Evolutionary conservation across 37 sponge, comb jelly and placozoan species (phyloP), one percentile per base, ranked within the genome.

Genomic region (Amphimedon queenslandica): DNA sequence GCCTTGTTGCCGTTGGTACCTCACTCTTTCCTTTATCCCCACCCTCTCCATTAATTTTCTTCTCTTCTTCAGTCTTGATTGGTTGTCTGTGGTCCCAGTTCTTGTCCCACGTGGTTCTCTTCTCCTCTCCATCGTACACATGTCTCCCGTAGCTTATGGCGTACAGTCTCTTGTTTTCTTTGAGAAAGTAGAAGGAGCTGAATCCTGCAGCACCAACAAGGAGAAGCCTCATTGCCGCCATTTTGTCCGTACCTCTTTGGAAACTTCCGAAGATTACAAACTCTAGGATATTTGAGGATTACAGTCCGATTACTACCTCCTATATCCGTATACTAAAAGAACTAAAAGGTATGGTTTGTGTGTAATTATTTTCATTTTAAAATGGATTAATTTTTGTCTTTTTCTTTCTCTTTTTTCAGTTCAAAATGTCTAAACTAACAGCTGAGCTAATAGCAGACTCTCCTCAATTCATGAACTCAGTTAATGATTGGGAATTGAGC

Each of bases 401-500:
- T n/a, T n/a, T n/a, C n/a, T n/a, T n/a, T n/a, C n/a, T n/a, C n/a
- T n/a, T n/a, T n/a, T n/a, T n/a, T n/a, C n/a, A n/a, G n/a, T n/a
- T n/a, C 20, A 57, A 10, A 16, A 92, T 92, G 93, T 77, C 84
- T n/a, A 56, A 85, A 11, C 76, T 97, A 20, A 97, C 95, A 35
- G 90, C 92, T 39, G 94, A 97, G 37, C 61, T 97, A 57, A 86
- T 97, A 0, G 84, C 85, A 30, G 87, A 91, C 31, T 80, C 95
- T 1, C 85, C 92, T 10, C 98, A 97, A 76, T 97, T 91, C 76
- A 84, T 90, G 25, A 97, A 94, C 41, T 77, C 98, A 20, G 82
- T 91, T 20, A 91, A 70, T 71, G 98, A 97, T 56, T 78, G 98
- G 68, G 98, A 97, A 64, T 68, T 97, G 29, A 89, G 94, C 69